These are phyloP conservation scores for Ommatoiulus sabulosus DNA, from an alignment of 2,888 invertebrate species.

Conservation along the genomic window DNA sequence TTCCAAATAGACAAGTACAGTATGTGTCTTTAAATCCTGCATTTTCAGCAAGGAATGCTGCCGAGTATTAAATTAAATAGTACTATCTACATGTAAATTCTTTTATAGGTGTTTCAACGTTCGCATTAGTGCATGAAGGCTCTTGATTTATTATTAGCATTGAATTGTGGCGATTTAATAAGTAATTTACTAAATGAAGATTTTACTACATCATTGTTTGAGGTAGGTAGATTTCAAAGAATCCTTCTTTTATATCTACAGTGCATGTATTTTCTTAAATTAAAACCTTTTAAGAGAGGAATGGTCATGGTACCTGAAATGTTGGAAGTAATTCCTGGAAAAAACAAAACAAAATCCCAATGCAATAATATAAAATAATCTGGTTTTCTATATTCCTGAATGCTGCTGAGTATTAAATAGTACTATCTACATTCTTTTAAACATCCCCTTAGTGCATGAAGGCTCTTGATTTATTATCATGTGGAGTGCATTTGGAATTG, in stretches of 20 bases:
- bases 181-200: constrained; percentile 69
- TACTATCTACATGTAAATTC: not conserved
- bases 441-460: constrained; percentile 71
- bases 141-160: constrained; percentile 70
- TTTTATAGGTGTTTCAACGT: constrained; percentile 68
- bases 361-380: too few relatives aligned
- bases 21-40: not conserved
- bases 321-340: too few relatives aligned
- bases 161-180: constrained; percentile 70
- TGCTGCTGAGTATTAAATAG: not conserved
- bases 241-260: too few relatives aligned
- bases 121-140: constrained; percentile 71
- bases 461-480: constrained; percentile 70
- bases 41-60: constrained; percentile 26
- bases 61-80: not conserved
- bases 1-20: constrained; percentile 57
- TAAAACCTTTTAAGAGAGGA: too few relatives aligned
- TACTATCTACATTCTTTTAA: constrained; percentile 65
- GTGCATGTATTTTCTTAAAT: too few relatives aligned
- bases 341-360: too few relatives aligned
- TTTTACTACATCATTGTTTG: constrained; percentile 67
- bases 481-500: constrained; percentile 53
- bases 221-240: constrained; percentile 64
- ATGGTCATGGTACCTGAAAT: too few relatives aligned
- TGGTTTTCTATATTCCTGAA: too few relatives aligned